Evolutionary conservation across 2,888 invertebrate species (phyloP), one percentile per base, ranked within the genome.

Genomic region (Pammene fasciana): DNA sequence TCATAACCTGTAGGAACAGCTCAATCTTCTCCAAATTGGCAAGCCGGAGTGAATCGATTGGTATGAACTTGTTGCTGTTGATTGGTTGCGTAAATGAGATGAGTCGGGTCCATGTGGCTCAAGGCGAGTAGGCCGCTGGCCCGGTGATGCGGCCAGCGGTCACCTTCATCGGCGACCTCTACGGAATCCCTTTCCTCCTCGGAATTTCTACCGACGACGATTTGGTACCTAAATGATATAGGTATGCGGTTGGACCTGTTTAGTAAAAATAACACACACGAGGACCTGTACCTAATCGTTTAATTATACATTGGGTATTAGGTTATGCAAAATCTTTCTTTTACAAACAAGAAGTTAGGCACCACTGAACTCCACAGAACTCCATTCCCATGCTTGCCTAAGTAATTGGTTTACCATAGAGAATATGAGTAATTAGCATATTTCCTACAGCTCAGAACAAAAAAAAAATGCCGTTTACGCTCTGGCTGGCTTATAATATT

Each of bases 141-240:
- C 45, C 77, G 84, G 85, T 83, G 84, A 79, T 85, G 83, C 79
- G 81, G 83, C 86, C 84, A 85, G 83, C 79, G 81, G 83, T 86
- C 84, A 85, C 88, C 89, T 89, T 89, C 88, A 77, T 73, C 71
- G 70, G 67, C 84, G 87, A 89, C 90, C 90, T 89, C 86, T 86
- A 75, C 67, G 62, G 73, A 73, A 70, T 78, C 74, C 86, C 85
- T 87, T 89, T 86, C 87, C 80, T 85, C 81, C 75, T 72, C 78
- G 79, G 82, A 83, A 87, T 86, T 86, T 85, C 83, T 85, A 86
- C 84, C 72, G 48, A 68, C 72, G 26, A 26, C 43, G 46, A 59
- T 45, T 57, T 64, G 45, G 59, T 65, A 68, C 64, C 38, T 65
- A 64, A 52, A 57, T 64, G 52, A 16, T 26, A 4, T 26, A 26